Evolutionary conservation across 2,113 vertebrate genomes (phyloP), one percentile per base, ranked within the genome.

Genomic region (Apodemus sylvaticus): DNA sequence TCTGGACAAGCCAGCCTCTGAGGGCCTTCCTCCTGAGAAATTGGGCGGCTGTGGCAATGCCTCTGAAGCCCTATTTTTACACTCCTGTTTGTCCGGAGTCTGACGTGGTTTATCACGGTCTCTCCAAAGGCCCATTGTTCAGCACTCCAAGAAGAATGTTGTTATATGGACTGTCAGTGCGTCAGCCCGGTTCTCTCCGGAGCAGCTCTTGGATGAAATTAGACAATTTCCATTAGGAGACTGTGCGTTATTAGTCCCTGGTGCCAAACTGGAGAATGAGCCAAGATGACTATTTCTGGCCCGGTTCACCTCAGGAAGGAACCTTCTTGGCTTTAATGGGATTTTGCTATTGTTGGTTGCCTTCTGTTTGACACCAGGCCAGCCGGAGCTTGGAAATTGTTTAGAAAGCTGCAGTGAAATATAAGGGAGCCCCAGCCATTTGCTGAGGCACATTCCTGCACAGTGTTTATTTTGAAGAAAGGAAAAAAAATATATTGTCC

Each of bases 271-370:
- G 98, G 98, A 98, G 98, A 98, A 98, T 91, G 97, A 98, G 99
- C 99, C 99, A 99, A 99, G 98, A 99, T 98, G 98, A 99, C 99
- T 99, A 99, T 99, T 99, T 99, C 99, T 99, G 99, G 99, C 99
- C 97, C 98, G 98, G 99, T 99, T 99, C 99, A 99, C 98, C 99
- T 99, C 98, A 99, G 99, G 99, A 99, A 99, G 99, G 99, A 99
- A 99, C 99, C 99, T 99, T 99, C 99, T 98, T 98, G 98, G 99
- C 99, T 99, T 99, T 99, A 99, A 99, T 99, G 99, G 99, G 99
- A 99, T 99, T 99, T 98, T 99, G 99, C 99, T 99, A 99, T 99
- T 99, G 99, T 99, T 99, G 99, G 98, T 99, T 97, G 98, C 99
- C 99, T 99, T 99, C 99, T 99, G 99, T 99, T 99, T 99, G 99